A percentile compares a stretch with the other conserved stretches of the same genome.
phyloP scores from a whole-genome alignment of 2,797 vertebrate species.

The Poliocrania exsul region DNA sequence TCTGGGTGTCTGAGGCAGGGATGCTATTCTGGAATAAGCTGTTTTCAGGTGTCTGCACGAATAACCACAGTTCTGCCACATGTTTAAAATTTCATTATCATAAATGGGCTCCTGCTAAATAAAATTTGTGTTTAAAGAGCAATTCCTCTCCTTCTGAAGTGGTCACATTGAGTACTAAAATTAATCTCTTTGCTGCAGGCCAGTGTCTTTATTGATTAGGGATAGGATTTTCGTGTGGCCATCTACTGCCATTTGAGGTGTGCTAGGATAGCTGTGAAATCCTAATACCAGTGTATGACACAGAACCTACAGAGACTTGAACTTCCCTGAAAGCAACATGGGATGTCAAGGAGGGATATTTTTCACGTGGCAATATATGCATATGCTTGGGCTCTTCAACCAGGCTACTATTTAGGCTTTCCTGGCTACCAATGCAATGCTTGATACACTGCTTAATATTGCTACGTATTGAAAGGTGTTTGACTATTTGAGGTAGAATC shows the following conservation, averaged over 20 bases:
- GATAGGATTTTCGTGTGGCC: neutral
- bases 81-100: neutral
- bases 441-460: neutral
- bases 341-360: fast-evolving
- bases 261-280: neutral
- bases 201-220: neutral
- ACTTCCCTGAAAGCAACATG: neutral
- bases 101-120: neutral
- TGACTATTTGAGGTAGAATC: neutral
- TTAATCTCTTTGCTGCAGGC: neutral
- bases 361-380: neutral
- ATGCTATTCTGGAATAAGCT: neutral
- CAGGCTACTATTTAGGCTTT: neutral
- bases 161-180: neutral
- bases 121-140: neutral
- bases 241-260: fast-evolving
- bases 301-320: neutral
- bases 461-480: neutral
- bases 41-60: neutral
- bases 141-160: neutral
- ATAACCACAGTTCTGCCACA: neutral
- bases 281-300: fast-evolving
- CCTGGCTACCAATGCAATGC: neutral
- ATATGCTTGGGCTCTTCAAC: neutral
- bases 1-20: neutral